Evolutionary conservation across 2,888 invertebrate species (phyloP).

Genomic region (Andricus quercusramuli): DNA sequence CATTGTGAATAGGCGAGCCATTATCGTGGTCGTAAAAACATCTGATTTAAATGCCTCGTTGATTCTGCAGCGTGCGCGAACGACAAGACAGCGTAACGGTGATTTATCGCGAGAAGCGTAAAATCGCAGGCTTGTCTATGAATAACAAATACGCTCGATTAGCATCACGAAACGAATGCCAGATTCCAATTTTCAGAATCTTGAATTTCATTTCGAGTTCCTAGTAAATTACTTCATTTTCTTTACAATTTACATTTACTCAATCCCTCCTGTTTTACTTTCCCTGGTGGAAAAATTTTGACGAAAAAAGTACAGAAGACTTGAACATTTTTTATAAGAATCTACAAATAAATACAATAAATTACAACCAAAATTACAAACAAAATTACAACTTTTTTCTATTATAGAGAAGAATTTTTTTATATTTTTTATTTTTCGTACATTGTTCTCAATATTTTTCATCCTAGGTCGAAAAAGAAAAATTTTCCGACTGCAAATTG

Average conservation of each 20-base stretch:
- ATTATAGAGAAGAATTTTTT: too few relatives aligned
- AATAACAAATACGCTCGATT: conserved; percentile 42
- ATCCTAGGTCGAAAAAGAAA: too few relatives aligned
- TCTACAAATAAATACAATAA: too few relatives aligned
- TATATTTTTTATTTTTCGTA: too few relatives aligned
- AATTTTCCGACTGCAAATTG: too few relatives aligned
- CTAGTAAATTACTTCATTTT: conserved; percentile 16
- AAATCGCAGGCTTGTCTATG: conserved; percentile 43
- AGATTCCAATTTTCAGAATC: conserved; percentile 28
- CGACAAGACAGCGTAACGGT: conserved; percentile 43
- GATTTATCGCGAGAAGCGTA: conserved; percentile 47
- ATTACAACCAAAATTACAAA: too few relatives aligned
- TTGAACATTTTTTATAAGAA: too few relatives aligned
- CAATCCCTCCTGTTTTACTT: not conserved
- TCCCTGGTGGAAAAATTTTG: too few relatives aligned
- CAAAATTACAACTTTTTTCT: too few relatives aligned
- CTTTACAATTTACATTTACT: not conserved
- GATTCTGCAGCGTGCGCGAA: conserved; percentile 32
- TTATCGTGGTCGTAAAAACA: conserved; percentile 35
- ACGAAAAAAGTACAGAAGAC: too few relatives aligned
- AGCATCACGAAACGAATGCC: conserved; percentile 43
- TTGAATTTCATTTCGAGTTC: conserved; percentile 23
- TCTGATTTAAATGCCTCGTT: conserved; percentile 38
- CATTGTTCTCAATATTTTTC: too few relatives aligned
- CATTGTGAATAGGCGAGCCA: conserved; percentile 29